phyloP scores from a whole-genome alignment of 2,888 invertebrate genomes.

The Troides oblongomaculatus region DNA sequence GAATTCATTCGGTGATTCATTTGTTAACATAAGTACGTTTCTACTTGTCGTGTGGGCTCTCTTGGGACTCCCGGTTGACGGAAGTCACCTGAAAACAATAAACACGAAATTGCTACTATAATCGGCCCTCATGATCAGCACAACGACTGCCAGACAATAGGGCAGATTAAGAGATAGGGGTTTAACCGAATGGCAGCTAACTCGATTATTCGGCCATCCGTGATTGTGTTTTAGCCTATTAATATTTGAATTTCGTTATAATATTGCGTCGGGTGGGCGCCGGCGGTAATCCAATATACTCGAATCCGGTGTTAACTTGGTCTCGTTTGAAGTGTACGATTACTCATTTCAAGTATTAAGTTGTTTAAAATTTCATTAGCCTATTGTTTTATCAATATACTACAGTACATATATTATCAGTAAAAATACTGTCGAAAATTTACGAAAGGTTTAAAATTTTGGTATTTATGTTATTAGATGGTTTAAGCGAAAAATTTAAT shows the following conservation, averaged over 20 bases:
- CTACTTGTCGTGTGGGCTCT: slow-evolving; percentile 47
- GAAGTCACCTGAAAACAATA: slow-evolving; percentile 76
- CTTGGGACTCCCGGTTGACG: slow-evolving; percentile 53
- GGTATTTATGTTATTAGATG: background rate
- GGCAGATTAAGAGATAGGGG: slow-evolving; percentile 76
- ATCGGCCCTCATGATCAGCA: slow-evolving; percentile 75
- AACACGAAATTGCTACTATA: slow-evolving; percentile 76
- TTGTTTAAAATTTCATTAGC: background rate
- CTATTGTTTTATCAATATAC: too few relatives aligned
- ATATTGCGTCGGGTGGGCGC: slow-evolving; percentile 67
- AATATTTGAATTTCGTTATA: slow-evolving; percentile 80
- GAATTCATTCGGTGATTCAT: slow-evolving; percentile 54
- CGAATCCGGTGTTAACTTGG: slow-evolving; percentile 63
- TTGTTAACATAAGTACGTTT: slow-evolving; percentile 47
- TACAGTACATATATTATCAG: background rate
- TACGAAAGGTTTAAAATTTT: background rate
- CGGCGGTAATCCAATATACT: slow-evolving; percentile 68
- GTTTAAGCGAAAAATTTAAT: background rate
- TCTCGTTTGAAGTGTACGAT: slow-evolving; percentile 54
- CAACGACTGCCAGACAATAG: slow-evolving; percentile 74
- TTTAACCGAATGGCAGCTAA: slow-evolving; percentile 77
- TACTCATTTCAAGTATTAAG: slow-evolving; percentile 28
- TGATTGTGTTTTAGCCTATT: slow-evolving; percentile 78
- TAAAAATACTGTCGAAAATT: background rate
- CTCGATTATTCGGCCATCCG: slow-evolving; percentile 78